These are phyloP conservation scores for Sycophila texana DNA, from an alignment of 2,888 invertebrate species.

Conservation along the genomic window DNA sequence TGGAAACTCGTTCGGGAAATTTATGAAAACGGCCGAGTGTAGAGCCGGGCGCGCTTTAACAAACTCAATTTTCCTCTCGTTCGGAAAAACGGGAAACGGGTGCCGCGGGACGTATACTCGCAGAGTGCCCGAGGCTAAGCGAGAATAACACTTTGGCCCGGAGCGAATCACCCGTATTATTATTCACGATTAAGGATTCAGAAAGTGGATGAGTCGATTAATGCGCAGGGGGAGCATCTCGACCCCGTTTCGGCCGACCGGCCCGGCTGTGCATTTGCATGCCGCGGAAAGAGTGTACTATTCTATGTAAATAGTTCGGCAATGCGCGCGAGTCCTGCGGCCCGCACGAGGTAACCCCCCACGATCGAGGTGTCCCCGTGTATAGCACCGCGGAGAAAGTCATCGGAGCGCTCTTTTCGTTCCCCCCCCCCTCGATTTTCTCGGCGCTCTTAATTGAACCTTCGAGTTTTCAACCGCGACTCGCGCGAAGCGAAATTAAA, in stretches of 20 bases:
- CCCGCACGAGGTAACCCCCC: constrained; percentile 8
- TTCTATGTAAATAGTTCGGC: constrained; percentile 44
- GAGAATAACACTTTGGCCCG: too few relatives aligned
- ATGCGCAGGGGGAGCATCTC: constrained; percentile 11
- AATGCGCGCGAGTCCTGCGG: not conserved
- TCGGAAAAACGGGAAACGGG: too few relatives aligned
- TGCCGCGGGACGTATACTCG: too few relatives aligned
- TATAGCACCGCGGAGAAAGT: constrained; percentile 29
- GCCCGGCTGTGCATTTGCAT: constrained; percentile 15
- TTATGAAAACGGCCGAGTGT: constrained; percentile 3
- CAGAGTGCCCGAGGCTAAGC: too few relatives aligned
- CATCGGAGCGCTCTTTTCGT: constrained; percentile 17
- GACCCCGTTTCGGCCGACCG: constrained; percentile 22
- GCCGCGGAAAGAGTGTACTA: constrained; percentile 9
- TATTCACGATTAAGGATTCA: not conserved
- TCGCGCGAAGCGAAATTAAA: too few relatives aligned
- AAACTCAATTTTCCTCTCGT: not conserved
- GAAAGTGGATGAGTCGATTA: constrained; percentile 3
- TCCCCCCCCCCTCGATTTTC: not conserved
- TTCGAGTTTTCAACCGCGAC: too few relatives aligned
- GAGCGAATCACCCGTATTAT: not conserved
- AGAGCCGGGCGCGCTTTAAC: not conserved
- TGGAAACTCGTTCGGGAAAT: not conserved
- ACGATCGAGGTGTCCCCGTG: not conserved
- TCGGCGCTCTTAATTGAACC: not conserved